Evolutionary conservation across 1,140 invertebrate genomes (phyloP).

Genomic region (Muscidifurax raptorellus): DNA sequence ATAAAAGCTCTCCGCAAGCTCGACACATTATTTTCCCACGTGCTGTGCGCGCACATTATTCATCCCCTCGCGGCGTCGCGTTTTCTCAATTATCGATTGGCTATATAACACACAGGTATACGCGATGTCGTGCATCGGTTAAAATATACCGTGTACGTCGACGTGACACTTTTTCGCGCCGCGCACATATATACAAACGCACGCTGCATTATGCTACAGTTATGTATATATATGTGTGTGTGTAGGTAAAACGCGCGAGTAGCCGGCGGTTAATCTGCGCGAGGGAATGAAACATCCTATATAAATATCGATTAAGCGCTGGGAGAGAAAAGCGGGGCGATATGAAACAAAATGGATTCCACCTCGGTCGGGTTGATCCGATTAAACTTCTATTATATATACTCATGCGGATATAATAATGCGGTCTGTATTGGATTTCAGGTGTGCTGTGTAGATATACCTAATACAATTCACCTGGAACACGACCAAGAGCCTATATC

Average conservation of each 20-base stretch:
- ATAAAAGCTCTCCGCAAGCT: neutral
- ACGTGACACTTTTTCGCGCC: neutral
- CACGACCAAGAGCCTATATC: neutral
- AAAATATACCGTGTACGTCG: slow-evolving; percentile 5
- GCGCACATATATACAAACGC: neutral
- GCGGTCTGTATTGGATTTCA: slow-evolving; percentile 47
- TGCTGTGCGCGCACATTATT: neutral
- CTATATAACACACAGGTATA: neutral
- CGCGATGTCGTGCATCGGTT: neutral
- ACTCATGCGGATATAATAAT: slow-evolving; percentile 46
- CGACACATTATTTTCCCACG: neutral
- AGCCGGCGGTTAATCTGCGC: neutral
- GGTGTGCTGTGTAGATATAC: neutral
- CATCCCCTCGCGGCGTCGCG: neutral
- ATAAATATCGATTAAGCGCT: slow-evolving; percentile 28
- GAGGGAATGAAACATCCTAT: slow-evolving; percentile 12
- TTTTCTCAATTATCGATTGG: slow-evolving; percentile 36
- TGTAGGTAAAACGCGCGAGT: neutral
- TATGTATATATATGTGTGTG: neutral
- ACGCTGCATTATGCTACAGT: neutral
- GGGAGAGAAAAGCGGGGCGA: neutral
- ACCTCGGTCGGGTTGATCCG: slow-evolving; percentile 18
- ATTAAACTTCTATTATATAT: slow-evolving; percentile 38
- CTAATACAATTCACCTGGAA: no score
- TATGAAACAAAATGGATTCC: slow-evolving; percentile 46